Percentiles rank a stretch among this genome's conserved stretches.
Conservation (phyloP, 2,888 invertebrate species). For the Rotaria socialis region DNA sequence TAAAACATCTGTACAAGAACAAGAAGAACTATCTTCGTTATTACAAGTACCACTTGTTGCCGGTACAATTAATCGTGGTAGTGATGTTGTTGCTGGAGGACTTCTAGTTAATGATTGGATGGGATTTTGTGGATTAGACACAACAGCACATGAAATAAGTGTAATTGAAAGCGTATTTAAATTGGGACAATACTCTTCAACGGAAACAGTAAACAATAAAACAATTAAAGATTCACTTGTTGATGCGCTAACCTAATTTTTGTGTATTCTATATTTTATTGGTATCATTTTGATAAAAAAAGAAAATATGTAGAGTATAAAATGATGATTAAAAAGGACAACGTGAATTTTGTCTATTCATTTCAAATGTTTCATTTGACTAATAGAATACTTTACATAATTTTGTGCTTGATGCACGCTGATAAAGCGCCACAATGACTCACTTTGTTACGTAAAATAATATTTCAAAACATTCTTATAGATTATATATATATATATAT, state of each 20-base stretch:
- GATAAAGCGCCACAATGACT: too few relatives aligned
- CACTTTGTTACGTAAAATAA: too few relatives aligned
- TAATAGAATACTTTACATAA: too few relatives aligned
- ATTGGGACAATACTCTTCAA: constrained; percentile 59
- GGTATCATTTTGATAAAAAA: too few relatives aligned
- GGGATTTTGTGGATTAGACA: constrained; percentile 93
- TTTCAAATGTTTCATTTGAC: neutral
- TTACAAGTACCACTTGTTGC: constrained; percentile 91
- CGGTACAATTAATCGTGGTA: constrained; percentile 93
- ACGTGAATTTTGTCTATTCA: neutral
- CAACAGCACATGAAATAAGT: constrained; percentile 94
- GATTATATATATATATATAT: too few relatives aligned
- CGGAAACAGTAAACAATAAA: neutral
- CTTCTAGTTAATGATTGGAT: constrained; percentile 93
- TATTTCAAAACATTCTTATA: too few relatives aligned
- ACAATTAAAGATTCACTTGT: constrained; percentile 31
- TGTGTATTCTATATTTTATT: neutral
- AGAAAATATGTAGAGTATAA: too few relatives aligned
- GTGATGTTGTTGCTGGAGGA: constrained; percentile 88
- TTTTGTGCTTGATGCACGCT: too few relatives aligned
- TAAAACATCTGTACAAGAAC: constrained; percentile 83
- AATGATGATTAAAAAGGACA: neutral
- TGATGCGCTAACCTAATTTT: neutral
- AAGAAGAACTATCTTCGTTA: constrained; percentile 89
- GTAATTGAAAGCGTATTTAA: constrained; percentile 96